Conservation (phyloP, 64 coral and sea anemone species). For the Montipora cactus region DNA sequence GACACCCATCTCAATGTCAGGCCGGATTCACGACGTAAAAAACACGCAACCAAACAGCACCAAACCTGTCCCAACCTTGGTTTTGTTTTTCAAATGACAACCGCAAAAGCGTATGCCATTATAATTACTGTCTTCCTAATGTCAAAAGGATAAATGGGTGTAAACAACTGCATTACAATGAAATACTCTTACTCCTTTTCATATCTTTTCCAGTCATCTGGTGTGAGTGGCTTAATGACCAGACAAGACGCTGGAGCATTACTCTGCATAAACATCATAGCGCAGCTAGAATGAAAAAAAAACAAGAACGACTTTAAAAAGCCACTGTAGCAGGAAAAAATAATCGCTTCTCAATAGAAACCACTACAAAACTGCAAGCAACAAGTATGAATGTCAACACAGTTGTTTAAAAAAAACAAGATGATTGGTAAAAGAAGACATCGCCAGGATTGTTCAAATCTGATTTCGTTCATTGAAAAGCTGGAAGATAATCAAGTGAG, state of each 20-base stretch:
- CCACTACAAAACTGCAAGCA: neutral
- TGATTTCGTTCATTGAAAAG: neutral
- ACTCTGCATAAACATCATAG: conserved; percentile 90
- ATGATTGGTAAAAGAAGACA: neutral
- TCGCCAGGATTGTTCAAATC: neutral
- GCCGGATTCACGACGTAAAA: too few relatives aligned
- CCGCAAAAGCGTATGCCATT: neutral
- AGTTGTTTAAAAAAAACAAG: neutral
- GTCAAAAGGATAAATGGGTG: neutral
- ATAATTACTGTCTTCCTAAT: neutral
- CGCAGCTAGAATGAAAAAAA: conserved; percentile 61
- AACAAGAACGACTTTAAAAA: neutral
- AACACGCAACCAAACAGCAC: too few relatives aligned
- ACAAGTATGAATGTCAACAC: neutral
- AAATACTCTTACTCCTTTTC: conserved; percentile 63
- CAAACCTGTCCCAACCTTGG: too few relatives aligned
- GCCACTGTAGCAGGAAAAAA: neutral
- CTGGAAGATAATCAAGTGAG: too few relatives aligned
- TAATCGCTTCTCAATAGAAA: neutral
- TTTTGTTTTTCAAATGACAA: too few relatives aligned
- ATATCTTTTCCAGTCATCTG: conserved; percentile 55
- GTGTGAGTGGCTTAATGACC: conserved; percentile 79
- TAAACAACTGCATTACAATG: neutral
- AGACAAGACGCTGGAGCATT: conserved; percentile 75
- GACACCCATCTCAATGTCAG: too few relatives aligned